phyloP scores from a whole-genome alignment of 1,140 invertebrate species.

The Maniola jurtina region DNA sequence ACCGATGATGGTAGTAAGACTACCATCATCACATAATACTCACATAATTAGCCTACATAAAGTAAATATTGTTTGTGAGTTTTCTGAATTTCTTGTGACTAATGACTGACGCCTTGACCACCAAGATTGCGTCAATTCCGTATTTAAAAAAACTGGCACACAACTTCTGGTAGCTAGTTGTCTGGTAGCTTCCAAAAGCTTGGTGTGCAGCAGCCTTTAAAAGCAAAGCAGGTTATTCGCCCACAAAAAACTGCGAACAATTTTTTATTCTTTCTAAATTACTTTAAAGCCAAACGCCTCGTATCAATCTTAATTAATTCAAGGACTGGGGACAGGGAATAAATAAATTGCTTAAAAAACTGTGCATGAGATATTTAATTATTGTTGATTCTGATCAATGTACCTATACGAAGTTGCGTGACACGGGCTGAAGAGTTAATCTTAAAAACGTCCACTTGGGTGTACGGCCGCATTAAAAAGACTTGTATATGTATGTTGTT shows the following conservation, averaged over 20 bases:
- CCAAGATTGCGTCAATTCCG: too few relatives aligned
- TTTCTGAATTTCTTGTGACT: too few relatives aligned
- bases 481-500: not conserved
- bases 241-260: not conserved
- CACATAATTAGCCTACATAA: too few relatives aligned
- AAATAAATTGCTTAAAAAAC: constrained; percentile 72
- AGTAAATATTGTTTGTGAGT: too few relatives aligned
- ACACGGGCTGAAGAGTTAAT: constrained; percentile 53
- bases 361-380: constrained; percentile 72
- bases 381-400: constrained; percentile 63
- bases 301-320: constrained; percentile 72
- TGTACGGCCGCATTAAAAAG: not conserved
- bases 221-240: too few relatives aligned
- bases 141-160: too few relatives aligned
- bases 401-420: constrained; percentile 57
- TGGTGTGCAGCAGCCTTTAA: too few relatives aligned
- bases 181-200: too few relatives aligned
- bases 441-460: constrained; percentile 23
- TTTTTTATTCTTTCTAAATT: not conserved
- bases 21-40: too few relatives aligned
- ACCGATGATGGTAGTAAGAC: too few relatives aligned
- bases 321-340: constrained; percentile 41
- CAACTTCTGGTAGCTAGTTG: too few relatives aligned
- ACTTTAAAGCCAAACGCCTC: constrained; percentile 26
- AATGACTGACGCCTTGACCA: too few relatives aligned